Percentiles rank a stretch among this genome's conserved stretches.
Evolutionary conservation across 1,140 invertebrate genomes (phyloP).

Genomic region (Drosophila gunungcola): DNA sequence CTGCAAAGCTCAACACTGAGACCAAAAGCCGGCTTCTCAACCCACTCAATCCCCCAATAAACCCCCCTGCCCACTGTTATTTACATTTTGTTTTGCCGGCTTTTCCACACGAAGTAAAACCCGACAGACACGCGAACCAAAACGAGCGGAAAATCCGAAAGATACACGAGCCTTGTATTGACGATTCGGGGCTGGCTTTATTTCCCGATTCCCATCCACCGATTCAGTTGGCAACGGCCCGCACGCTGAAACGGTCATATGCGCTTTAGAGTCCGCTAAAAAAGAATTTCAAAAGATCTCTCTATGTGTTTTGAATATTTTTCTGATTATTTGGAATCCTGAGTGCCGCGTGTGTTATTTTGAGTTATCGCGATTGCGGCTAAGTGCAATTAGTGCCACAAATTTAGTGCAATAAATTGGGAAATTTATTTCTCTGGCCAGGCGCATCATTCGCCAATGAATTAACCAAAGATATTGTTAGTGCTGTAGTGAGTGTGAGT

Average conservation of each 20-base stretch:
- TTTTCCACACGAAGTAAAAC: slow-evolving; percentile 54
- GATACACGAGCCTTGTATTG: slow-evolving; percentile 31
- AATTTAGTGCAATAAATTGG: slow-evolving; percentile 71
- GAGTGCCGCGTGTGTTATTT: slow-evolving; percentile 68
- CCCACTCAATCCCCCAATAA: not conserved
- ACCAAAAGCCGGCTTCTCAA: slow-evolving; percentile 66
- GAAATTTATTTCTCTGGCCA: slow-evolving; percentile 40
- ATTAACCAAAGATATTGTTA: slow-evolving; percentile 23
- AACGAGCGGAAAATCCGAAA: slow-evolving; percentile 11
- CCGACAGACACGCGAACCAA: slow-evolving; percentile 9
- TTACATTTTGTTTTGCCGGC: slow-evolving; percentile 82
- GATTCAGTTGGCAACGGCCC: slow-evolving; percentile 81
- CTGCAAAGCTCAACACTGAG: slow-evolving; percentile 69
- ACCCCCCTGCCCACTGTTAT: slow-evolving; percentile 42
- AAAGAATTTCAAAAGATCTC: slow-evolving; percentile 6
- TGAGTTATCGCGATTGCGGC: slow-evolving; percentile 75
- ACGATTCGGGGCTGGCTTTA: slow-evolving; percentile 50
- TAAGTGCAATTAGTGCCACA: slow-evolving; percentile 79
- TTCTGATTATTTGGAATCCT: slow-evolving; percentile 41
- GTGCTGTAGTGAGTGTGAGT: slow-evolving; percentile 27
- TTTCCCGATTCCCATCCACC: slow-evolving; percentile 46
- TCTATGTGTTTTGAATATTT: slow-evolving; percentile 22
- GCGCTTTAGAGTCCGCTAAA: slow-evolving; percentile 13
- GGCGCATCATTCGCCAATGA: slow-evolving; percentile 26
- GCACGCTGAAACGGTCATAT: slow-evolving; percentile 65